Evolutionary conservation across 1,140 invertebrate species (phyloP).

Genomic region (Panagrolaimus sp.): DNA sequence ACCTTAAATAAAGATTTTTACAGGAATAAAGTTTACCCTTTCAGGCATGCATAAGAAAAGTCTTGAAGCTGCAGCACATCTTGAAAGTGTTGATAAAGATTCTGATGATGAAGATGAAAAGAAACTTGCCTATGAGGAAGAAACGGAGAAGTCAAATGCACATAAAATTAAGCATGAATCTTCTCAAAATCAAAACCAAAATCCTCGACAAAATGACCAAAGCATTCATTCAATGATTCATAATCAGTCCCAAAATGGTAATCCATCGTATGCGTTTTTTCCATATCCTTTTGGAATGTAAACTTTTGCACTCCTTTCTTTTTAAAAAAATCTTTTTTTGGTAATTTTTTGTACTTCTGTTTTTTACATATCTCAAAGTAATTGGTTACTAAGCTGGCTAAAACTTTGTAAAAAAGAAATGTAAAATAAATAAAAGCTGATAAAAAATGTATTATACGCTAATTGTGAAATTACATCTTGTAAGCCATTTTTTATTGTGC

Average conservation of each 20-base stretch:
- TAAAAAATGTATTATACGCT: not conserved
- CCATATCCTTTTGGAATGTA: constrained; percentile 9
- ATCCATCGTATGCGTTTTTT: not conserved
- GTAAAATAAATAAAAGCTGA: not conserved
- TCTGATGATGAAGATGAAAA: constrained; percentile 38
- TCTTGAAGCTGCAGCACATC: constrained; percentile 85
- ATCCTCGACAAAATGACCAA: not conserved
- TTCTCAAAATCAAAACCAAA: not conserved
- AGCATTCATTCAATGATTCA: not conserved
- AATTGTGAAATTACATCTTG: not conserved
- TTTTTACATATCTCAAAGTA: not conserved
- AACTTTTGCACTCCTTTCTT: too few relatives aligned
- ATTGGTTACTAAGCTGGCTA: not conserved
- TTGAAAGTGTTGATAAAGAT: constrained; percentile 66
- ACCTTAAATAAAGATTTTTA: constrained; percentile 25
- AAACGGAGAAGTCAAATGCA: not conserved
- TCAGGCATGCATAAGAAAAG: constrained; percentile 97
- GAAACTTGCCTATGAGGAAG: not conserved
- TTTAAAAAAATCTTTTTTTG: too few relatives aligned
- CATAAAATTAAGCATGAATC: not conserved
- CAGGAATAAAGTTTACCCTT: constrained; percentile 7
- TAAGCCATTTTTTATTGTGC: not conserved
- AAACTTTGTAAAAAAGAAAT: not conserved
- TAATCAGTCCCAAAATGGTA: constrained; percentile 3
- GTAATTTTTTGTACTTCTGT: not conserved